Base-by-base conservation (phyloP, 2,888 invertebrate genomes). In the Drosophila mettleri region DNA sequence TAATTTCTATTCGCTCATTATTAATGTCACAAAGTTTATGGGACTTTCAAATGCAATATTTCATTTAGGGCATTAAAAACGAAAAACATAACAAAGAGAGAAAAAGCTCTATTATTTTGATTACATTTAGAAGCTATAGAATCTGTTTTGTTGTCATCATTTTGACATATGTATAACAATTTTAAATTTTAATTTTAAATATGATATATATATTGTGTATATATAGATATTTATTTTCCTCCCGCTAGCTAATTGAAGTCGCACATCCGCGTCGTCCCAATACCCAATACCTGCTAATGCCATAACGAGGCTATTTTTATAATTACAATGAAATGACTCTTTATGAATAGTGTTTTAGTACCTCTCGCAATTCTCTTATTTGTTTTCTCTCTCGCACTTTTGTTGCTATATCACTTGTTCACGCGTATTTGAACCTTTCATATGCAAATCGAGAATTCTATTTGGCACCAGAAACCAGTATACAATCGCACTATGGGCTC, bases 131-230 rank as follows among this genome's bases (percentile, higher is more conserved):
- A 49, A 58, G 38, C 53, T 45, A 33, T 65, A 73, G 58, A 59
- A 66, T 61, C 60, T 52, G 41, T 34, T 18, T 60, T 27, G 58
- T 58, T 77, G 74, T 64, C 74, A 74, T 70, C 54, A 69, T 67
- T 80, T 74, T 69, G 70, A 63, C 69, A 66, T 65, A 58, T 77
- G 54, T 69, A 74, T 77, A 63, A 66, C 66, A 72, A 78, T 64
- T 76, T 55, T 24, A 33, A 24, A 57, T 20, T 18, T 58, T 39
- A 38, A 14, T 2, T 12, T 31, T 31, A 39, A 20, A 6, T 46
- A 29, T 29, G n/a, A 18, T 18, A 29, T n/a, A 12, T n/a, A 16
- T 45, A n/a, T 45, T 45, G 16, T 18, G 8, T 48, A 31, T 46
- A 29, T 46, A 7, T 18, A 7, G 29, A 46, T 31, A 20, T 18